Evolutionary conservation across 2,888 invertebrate species (phyloP).

Genomic region (Phymatocera aterrima): DNA sequence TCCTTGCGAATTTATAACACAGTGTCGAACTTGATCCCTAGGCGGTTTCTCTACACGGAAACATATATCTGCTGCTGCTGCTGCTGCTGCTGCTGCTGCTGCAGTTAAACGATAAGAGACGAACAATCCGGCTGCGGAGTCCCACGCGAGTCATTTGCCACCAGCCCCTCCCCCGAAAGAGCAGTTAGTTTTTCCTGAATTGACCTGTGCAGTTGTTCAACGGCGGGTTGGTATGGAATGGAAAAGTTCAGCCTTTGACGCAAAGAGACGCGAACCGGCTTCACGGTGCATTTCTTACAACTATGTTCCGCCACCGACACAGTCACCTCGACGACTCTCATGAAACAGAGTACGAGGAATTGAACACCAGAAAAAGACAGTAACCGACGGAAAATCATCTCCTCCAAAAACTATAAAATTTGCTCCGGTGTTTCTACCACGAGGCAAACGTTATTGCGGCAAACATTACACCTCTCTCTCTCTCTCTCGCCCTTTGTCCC

Average conservation of each 20-base stretch:
- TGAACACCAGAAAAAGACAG: too few relatives aligned
- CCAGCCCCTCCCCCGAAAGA: constrained; percentile 30
- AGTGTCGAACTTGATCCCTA: neutral
- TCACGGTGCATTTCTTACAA: too few relatives aligned
- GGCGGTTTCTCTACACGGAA: neutral
- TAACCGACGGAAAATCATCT: too few relatives aligned
- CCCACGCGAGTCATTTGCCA: constrained; percentile 23
- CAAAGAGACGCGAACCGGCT: too few relatives aligned
- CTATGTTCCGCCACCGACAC: too few relatives aligned
- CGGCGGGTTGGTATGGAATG: too few relatives aligned
- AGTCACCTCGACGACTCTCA: too few relatives aligned
- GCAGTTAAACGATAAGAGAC: constrained; percentile 33
- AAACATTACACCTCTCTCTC: constrained; percentile 47
- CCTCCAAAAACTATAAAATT: too few relatives aligned
- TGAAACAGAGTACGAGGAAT: neutral
- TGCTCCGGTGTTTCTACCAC: constrained; percentile 40
- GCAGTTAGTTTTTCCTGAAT: constrained; percentile 23
- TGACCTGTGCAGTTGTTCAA: neutral
- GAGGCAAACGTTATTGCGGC: constrained; percentile 51
- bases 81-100: neutral
- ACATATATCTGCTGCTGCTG: neutral
- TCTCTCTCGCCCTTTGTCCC: constrained; percentile 29
- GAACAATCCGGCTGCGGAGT: constrained; percentile 20
- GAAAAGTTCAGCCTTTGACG: neutral
- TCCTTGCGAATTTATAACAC: neutral